A percentile compares a stretch with the other conserved stretches of the same genome.
Evolutionary conservation across 1,140 invertebrate genomes (phyloP).

Genomic region (Aphis craccivora): DNA sequence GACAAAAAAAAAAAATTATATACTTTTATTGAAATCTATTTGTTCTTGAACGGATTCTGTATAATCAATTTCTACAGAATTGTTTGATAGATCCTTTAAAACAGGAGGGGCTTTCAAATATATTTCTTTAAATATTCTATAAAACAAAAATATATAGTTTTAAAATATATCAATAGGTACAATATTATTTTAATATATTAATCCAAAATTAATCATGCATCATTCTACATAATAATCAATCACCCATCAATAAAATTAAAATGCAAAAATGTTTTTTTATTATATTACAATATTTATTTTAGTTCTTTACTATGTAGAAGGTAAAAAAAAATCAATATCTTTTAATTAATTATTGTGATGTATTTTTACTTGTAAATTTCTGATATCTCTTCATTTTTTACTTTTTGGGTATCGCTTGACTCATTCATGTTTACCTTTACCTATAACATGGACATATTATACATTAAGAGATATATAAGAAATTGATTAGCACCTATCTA

Average conservation of each 20-base stretch:
- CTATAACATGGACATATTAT: constrained; percentile 24
- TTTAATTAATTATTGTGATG: background rate
- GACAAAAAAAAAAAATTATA: background rate
- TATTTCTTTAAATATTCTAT: constrained; percentile 33
- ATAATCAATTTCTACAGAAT: constrained; percentile 38
- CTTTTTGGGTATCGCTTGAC: background rate
- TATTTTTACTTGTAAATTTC: constrained; percentile 39
- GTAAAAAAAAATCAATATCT: background rate
- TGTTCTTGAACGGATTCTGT: constrained; percentile 11
- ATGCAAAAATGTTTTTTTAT: background rate
- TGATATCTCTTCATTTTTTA: background rate
- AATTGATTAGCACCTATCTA: background rate
- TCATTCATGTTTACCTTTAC: constrained; percentile 45
- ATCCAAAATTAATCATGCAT: background rate
- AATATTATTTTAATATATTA: background rate
- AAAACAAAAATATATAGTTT: constrained; percentile 8
- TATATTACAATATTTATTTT: background rate
- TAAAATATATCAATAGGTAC: background rate
- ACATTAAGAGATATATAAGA: background rate
- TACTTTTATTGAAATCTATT: constrained; percentile 52
- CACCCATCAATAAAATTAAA: background rate
- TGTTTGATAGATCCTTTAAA: constrained; percentile 14
- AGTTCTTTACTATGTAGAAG: background rate
- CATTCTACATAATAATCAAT: background rate
- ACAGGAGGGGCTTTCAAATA: constrained; percentile 30